These are phyloP conservation scores for Lordiphosa fenestrarum DNA, from an alignment of 2,888 invertebrate genomes.

Conservation along the genomic window DNA sequence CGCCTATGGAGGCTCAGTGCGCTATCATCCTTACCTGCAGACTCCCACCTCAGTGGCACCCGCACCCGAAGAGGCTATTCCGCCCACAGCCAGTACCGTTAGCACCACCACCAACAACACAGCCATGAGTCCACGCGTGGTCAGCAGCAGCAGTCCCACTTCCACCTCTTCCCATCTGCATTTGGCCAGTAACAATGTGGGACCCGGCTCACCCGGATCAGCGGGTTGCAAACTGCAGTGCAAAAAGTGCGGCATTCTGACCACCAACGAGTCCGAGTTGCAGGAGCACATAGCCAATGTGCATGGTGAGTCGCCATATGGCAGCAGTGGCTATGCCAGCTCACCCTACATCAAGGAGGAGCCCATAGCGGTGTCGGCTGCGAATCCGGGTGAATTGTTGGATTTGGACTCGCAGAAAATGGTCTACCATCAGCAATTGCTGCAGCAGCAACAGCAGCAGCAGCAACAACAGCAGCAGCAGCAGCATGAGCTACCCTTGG, in stretches of 20 bases:
- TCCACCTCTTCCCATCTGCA: constrained; percentile 75
- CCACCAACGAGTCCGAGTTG: constrained; percentile 87
- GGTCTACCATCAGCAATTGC: constrained; percentile 81
- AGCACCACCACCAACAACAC: constrained; percentile 39
- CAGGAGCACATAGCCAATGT: constrained; percentile 88
- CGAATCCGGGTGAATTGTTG: constrained; percentile 84
- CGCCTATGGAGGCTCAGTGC: constrained; percentile 51
- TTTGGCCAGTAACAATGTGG: constrained; percentile 39
- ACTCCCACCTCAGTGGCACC: constrained; percentile 57
- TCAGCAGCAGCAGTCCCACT: constrained; percentile 79
- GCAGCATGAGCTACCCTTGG: constrained; percentile 66
- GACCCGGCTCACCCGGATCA: constrained; percentile 73
- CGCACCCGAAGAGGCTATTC: constrained; percentile 29
- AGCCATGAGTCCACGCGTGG: constrained; percentile 79
- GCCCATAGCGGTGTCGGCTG: constrained; percentile 15
- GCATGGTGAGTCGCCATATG: constrained; percentile 81
- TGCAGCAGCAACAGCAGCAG: constrained; percentile 52
- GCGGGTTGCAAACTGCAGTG: constrained; percentile 83
- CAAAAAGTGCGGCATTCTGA: constrained; percentile 91
- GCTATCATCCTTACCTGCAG: constrained; percentile 77
- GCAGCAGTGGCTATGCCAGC: constrained; percentile 75
- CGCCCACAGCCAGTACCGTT: constrained; percentile 27
- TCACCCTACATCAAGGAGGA: constrained; percentile 78
- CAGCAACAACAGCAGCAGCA: constrained; percentile 41
- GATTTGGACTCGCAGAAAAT: constrained; percentile 95